phyloP scores from a whole-genome alignment of 1,140 invertebrate species.

The Orius laevigatus region DNA sequence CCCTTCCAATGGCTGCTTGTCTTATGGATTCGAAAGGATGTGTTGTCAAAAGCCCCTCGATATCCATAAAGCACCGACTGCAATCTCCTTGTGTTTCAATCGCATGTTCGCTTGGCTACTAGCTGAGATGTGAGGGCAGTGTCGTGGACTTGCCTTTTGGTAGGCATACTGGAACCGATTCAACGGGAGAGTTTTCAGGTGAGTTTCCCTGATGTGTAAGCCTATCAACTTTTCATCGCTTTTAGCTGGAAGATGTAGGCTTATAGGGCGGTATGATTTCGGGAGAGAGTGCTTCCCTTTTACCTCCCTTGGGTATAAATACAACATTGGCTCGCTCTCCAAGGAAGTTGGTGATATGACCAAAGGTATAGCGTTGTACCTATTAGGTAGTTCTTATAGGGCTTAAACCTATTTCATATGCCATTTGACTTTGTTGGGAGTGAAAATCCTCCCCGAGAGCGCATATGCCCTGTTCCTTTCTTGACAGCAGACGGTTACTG shows the following conservation, averaged over 20 bases:
- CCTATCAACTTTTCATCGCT: constrained; percentile 8
- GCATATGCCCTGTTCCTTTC: neutral
- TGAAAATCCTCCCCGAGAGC: constrained; percentile 7
- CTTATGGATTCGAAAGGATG: constrained; percentile 7
- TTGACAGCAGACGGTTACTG: neutral
- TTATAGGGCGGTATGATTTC: constrained; percentile 14
- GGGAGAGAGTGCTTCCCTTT: constrained; percentile 3
- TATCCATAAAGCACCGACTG: constrained; percentile 11
- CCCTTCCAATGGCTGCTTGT: neutral
- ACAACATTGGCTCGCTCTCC: constrained; percentile 10
- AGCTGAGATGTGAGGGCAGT: neutral
- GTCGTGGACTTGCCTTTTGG: constrained; percentile 1
- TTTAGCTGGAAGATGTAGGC: constrained; percentile 16
- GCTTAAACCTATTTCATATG: constrained; percentile 17
- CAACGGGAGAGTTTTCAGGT: neutral
- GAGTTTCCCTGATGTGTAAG: constrained; percentile 1
- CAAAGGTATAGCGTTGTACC: constrained; percentile 11
- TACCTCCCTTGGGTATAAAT: constrained; percentile 18
- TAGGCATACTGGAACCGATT: constrained; percentile 5
- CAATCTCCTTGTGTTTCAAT: neutral
- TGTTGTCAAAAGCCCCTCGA: constrained; percentile 17
- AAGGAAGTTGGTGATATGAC: constrained; percentile 11
- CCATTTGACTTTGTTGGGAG: constrained; percentile 14
- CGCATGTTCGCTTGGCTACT: neutral
- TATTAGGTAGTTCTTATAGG: constrained; percentile 13